phyloP scores from a whole-genome alignment of 2,113 vertebrate species.

The Brachyistius frenatus region DNA sequence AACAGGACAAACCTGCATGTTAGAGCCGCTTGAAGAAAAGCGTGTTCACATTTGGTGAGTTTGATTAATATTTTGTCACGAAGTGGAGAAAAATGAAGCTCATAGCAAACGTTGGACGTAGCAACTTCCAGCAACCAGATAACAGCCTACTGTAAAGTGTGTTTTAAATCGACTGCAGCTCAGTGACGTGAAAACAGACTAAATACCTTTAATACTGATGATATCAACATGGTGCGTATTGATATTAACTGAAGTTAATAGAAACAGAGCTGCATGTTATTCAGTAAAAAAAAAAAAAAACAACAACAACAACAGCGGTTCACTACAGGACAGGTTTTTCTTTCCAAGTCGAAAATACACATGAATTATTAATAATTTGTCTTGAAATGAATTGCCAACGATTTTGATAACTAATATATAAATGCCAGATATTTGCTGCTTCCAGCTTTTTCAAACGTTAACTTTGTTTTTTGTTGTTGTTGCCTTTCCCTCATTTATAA shows the following conservation, averaged over 20 bases:
- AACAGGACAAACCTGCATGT: slow-evolving; percentile 1
- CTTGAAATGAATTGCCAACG: too few relatives aligned
- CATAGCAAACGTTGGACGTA: not conserved
- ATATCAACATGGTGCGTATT: not conserved
- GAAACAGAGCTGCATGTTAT: not conserved
- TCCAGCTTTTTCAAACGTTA: too few relatives aligned
- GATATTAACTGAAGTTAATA: too few relatives aligned
- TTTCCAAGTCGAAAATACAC: too few relatives aligned
- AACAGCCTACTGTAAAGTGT: not conserved
- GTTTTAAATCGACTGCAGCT: too few relatives aligned
- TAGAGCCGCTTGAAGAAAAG: not conserved
- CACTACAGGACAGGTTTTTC: too few relatives aligned
- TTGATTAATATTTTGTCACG: not conserved
- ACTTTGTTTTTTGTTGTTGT: too few relatives aligned
- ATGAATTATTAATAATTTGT: too few relatives aligned
- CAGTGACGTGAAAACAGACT: not conserved
- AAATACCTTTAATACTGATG: not conserved
- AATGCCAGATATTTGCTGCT: too few relatives aligned
- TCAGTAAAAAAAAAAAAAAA: not conserved
- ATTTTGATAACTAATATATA: too few relatives aligned
- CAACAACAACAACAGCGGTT: too few relatives aligned
- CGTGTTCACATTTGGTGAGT: slow-evolving; percentile 36
- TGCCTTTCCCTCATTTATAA: too few relatives aligned
- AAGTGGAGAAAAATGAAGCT: not conserved
- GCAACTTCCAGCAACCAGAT: not conserved